Evolutionary conservation across 2,113 vertebrate species (phyloP).

Genomic region (Ariopsis seemanni): DNA sequence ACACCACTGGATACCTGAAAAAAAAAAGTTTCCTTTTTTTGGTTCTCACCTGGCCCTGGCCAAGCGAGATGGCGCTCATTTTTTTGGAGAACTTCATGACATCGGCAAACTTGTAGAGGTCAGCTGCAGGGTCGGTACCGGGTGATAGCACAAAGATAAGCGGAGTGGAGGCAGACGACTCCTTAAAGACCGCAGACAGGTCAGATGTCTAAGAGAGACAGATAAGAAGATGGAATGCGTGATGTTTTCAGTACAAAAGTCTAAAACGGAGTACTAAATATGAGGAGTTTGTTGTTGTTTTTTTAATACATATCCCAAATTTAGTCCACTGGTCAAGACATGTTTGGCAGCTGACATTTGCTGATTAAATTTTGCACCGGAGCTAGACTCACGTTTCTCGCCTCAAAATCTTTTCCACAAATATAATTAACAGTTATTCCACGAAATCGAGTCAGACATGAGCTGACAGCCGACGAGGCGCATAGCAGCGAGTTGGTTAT

Average conservation of each 20-base stretch:
- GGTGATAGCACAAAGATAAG: constrained; percentile 87
- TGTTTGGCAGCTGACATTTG: background rate
- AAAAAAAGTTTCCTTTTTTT: background rate
- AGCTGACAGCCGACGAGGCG: too few species aligned
- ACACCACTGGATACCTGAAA: background rate
- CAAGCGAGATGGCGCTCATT: constrained; percentile 84
- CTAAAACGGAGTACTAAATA: background rate
- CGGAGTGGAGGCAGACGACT: constrained; percentile 77
- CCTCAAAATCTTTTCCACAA: background rate
- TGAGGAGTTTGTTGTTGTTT: background rate
- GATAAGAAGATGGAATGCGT: background rate
- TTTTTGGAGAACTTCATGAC: constrained; percentile 89
- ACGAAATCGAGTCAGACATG: too few species aligned
- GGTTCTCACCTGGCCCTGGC: constrained; percentile 84
- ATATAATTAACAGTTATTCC: too few species aligned
- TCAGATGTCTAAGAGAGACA: constrained; percentile 77
- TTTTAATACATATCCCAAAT: background rate
- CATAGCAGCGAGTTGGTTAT: too few species aligned
- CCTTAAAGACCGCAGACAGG: constrained; percentile 79
- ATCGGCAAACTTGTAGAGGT: constrained; percentile 91
- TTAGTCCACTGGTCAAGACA: background rate
- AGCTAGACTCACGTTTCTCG: background rate
- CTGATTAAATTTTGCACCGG: background rate
- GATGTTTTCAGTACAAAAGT: background rate
- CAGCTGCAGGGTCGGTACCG: constrained; percentile 83